A percentile compares a stretch with the other conserved stretches of the same genome.
These are phyloP conservation scores for Labeo rohita DNA, from an alignment of 2,113 vertebrate species.

Conservation along the genomic window DNA sequence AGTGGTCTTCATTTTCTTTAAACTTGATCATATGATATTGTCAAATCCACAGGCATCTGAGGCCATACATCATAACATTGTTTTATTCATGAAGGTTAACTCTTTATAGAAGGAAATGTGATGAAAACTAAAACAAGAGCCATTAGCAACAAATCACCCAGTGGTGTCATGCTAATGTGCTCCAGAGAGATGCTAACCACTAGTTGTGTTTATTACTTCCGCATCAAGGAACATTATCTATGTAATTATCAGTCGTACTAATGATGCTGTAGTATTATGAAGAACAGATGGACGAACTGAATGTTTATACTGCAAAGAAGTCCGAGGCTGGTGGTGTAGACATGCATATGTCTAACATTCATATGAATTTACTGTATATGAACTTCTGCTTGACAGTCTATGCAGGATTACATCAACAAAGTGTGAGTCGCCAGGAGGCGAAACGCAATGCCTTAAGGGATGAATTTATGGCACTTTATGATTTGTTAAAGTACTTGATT, in stretches of 20 bases:
- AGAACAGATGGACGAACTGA: not conserved
- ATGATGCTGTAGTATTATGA: not conserved
- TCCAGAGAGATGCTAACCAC: not conserved
- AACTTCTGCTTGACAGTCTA: not conserved
- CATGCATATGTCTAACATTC: not conserved
- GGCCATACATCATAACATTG: not conserved
- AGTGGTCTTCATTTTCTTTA: not conserved
- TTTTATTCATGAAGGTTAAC: not conserved
- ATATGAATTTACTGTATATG: not conserved
- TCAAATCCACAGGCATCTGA: not conserved
- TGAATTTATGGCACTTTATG: not conserved
- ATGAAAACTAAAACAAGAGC: not conserved
- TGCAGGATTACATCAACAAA: not conserved
- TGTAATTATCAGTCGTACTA: constrained; percentile 10
- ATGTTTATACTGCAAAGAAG: not conserved
- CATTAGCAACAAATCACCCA: not conserved
- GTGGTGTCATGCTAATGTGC: not conserved
- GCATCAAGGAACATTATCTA: not conserved
- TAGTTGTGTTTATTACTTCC: not conserved
- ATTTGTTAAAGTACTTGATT: not conserved
- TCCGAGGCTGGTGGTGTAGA: not conserved
- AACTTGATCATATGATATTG: not conserved
- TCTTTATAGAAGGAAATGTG: not conserved
- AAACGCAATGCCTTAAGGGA: not conserved
- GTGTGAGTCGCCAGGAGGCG: not conserved